Evolutionary conservation across 2,113 vertebrate species (phyloP).

Genomic region (Poeciliopsis prolifica): DNA sequence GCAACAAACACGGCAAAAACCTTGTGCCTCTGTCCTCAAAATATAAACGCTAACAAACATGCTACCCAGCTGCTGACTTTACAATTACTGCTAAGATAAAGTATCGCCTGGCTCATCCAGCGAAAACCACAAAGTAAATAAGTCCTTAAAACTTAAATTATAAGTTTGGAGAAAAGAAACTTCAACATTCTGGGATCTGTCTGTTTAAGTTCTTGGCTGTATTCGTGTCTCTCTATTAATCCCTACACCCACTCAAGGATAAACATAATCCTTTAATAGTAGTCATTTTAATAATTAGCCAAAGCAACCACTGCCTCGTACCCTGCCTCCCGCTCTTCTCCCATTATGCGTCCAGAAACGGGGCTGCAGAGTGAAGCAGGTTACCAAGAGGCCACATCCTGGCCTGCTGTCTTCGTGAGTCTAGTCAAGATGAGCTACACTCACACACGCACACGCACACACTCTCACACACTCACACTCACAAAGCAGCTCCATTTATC

Average conservation of each 20-base stretch:
- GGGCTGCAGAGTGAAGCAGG: constrained; percentile 15
- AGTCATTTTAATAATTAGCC: constrained; percentile 69
- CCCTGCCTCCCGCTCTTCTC: constrained; percentile 24
- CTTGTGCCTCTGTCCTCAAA: background rate
- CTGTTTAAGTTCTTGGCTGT: constrained; percentile 29
- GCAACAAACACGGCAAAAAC: background rate
- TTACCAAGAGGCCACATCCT: constrained; percentile 5
- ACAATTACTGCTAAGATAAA: background rate
- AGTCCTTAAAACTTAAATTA: constrained; percentile 17
- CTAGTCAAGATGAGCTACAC: constrained; percentile 25
- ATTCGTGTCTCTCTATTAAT: constrained; percentile 14
- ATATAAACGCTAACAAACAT: background rate
- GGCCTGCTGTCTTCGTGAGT: constrained; percentile 12
- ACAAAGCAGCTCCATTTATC: constrained; percentile 38
- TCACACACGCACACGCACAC: constrained; percentile 14
- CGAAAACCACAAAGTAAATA: background rate
- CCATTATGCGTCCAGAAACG: constrained; percentile 31
- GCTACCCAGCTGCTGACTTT: constrained; percentile 2
- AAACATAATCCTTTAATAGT: constrained; percentile 74
- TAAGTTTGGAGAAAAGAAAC: constrained; percentile 9
- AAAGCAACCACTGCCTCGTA: constrained; percentile 48
- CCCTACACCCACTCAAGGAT: constrained; percentile 60
- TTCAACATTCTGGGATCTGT: constrained; percentile 15
- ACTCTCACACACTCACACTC: background rate
- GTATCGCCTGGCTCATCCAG: background rate